phyloP scores from a whole-genome alignment of 2,113 vertebrate genomes.

The Tauraco erythrolophus region DNA sequence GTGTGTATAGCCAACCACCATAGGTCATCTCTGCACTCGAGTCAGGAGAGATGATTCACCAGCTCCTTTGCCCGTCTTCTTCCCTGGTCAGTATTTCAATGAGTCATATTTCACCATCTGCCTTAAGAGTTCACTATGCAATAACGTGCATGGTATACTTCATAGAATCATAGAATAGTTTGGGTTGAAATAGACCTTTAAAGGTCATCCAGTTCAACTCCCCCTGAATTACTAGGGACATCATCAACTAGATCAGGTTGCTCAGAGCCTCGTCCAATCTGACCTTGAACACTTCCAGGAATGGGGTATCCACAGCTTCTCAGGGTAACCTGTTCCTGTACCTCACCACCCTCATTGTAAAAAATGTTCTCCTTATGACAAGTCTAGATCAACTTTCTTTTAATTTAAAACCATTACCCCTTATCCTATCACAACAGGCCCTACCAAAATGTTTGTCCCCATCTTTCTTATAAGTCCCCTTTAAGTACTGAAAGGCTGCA shows the following conservation, averaged over 20 bases:
- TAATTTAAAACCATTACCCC: too few relatives aligned
- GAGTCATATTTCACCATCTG: not conserved
- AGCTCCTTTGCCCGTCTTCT: not conserved
- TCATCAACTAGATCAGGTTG: not conserved
- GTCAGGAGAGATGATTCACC: not conserved
- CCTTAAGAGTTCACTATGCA: not conserved
- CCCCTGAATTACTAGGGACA: not conserved
- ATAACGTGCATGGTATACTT: rapidly evolving
- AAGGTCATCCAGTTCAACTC: not conserved
- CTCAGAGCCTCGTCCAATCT: not conserved
- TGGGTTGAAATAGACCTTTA: not conserved
- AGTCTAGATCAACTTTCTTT: too few relatives aligned
- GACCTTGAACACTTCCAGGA: rapidly evolving
- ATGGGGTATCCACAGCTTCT: too few relatives aligned
- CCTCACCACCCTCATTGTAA: too few relatives aligned
- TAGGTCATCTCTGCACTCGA: not conserved
- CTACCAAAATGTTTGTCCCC: too few relatives aligned
- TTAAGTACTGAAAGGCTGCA: too few relatives aligned
- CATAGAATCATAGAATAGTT: not conserved
- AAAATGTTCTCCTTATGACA: too few relatives aligned
- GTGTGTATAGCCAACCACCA: not conserved
- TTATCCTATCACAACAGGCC: too few relatives aligned
- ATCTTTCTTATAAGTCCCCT: too few relatives aligned
- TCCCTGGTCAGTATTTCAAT: not conserved
- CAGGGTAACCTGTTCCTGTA: too few relatives aligned